phyloP scores from a whole-genome alignment of 1,140 invertebrate species.

The Linepithema humile region DNA sequence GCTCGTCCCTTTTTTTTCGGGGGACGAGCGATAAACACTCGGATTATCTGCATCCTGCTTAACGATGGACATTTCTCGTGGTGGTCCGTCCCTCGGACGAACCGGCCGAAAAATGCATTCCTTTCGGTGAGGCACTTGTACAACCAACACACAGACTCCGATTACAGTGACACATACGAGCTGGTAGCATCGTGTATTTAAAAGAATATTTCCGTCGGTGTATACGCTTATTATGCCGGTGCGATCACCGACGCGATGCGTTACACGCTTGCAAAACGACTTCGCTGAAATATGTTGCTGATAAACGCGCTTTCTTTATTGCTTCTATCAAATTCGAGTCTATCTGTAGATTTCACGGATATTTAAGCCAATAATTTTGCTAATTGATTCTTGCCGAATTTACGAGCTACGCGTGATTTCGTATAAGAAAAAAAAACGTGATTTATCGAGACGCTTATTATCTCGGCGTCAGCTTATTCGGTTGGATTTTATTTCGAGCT shows the following conservation, averaged over 20 bases:
- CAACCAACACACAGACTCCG: background rate
- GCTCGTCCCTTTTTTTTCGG: constrained; percentile 67
- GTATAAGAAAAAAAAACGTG: background rate
- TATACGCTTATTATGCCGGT: constrained; percentile 41
- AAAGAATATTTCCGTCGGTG: constrained; percentile 62
- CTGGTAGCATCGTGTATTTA: constrained; percentile 66
- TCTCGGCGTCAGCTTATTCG: background rate
- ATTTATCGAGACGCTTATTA: background rate
- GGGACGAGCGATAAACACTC: constrained; percentile 74
- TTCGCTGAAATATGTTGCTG: constrained; percentile 56
- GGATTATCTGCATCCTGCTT: constrained; percentile 77
- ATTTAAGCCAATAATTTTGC: background rate
- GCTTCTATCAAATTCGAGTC: background rate
- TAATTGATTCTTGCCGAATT: background rate
- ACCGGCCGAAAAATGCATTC: constrained; percentile 57
- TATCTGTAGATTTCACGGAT: background rate
- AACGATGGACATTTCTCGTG: constrained; percentile 63
- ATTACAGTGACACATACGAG: constrained; percentile 31
- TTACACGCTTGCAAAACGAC: constrained; percentile 52
- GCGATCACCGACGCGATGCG: background rate
- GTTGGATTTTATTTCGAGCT: background rate
- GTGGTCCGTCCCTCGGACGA: constrained; percentile 8
- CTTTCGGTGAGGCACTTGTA: constrained; percentile 23
- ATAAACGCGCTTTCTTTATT: constrained; percentile 44
- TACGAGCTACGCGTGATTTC: background rate